Evolutionary conservation across 1,140 invertebrate species (phyloP).

Genomic region (Neomicropteryx cornuta): DNA sequence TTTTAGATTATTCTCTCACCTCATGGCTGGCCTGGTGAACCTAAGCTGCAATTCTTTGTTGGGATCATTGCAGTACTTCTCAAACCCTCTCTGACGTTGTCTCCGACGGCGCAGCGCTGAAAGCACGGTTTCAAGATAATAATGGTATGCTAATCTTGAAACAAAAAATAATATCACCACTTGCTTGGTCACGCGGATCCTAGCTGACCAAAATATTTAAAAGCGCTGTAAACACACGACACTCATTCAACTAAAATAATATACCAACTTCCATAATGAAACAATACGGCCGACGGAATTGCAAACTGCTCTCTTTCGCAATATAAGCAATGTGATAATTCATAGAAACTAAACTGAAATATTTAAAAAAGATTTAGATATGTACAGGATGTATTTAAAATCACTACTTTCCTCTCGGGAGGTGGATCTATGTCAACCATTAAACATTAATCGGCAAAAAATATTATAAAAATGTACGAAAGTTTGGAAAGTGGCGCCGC

Average conservation of each 20-base stretch:
- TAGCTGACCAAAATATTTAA: background rate
- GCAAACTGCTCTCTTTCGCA: background rate
- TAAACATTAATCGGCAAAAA: too few species aligned
- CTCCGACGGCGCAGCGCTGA: slow-evolving; percentile 47
- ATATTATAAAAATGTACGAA: too few species aligned
- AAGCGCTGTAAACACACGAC: background rate
- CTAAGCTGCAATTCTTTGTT: slow-evolving; percentile 56
- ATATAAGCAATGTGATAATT: too few species aligned
- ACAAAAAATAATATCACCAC: background rate
- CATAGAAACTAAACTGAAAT: too few species aligned
- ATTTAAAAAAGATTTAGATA: too few species aligned
- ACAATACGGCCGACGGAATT: background rate
- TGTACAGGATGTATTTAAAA: too few species aligned
- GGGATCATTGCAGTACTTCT: slow-evolving; percentile 66
- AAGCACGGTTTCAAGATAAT: background rate
- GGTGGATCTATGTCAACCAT: too few species aligned
- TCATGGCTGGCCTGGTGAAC: slow-evolving; percentile 59
- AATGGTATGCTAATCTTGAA: background rate
- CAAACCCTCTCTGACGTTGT: slow-evolving; percentile 42
- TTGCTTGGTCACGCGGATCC: background rate
- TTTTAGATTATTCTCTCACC: too few species aligned
- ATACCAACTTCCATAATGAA: background rate
- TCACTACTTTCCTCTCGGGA: too few species aligned
- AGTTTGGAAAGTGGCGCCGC: too few species aligned
- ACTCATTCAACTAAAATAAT: background rate